A percentile compares a stretch with the other conserved stretches of the same genome.
These are phyloP conservation scores for Exocentrus adspersus DNA, from an alignment of 2,888 invertebrate genomes.

Conservation along the genomic window DNA sequence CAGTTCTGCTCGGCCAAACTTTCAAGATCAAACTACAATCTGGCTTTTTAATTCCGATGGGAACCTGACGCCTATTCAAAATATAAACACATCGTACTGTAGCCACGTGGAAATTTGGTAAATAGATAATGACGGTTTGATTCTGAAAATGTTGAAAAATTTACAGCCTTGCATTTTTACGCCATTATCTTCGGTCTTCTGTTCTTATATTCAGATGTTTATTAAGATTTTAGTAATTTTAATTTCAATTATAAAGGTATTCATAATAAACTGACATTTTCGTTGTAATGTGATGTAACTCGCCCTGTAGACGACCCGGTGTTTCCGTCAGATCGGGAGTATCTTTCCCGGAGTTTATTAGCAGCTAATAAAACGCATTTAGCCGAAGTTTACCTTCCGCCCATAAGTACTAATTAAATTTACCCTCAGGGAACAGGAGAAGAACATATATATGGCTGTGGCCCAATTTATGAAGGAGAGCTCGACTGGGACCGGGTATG, in stretches of 20 bases:
- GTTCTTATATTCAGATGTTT: too few relatives aligned
- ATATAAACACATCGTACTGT: conserved; percentile 53
- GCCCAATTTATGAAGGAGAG: conserved; percentile 40
- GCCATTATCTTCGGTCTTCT: too few relatives aligned
- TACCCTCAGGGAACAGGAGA: conserved; percentile 39
- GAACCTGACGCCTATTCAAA: conserved; percentile 55
- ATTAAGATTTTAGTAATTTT: too few relatives aligned
- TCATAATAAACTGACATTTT: too few relatives aligned
- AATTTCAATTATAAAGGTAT: too few relatives aligned
- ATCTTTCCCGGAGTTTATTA: conserved; percentile 18
- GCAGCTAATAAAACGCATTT: conserved; percentile 16
- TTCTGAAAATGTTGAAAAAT: too few relatives aligned
- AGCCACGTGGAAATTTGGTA: conserved; percentile 59
- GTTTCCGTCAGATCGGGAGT: conserved; percentile 5
- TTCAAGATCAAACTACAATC: conserved; percentile 53
- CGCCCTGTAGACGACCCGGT: neutral
- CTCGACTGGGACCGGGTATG: conserved; percentile 1
- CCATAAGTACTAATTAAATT: conserved; percentile 37
- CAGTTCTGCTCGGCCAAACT: conserved; percentile 33
- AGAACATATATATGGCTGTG: conserved; percentile 42
- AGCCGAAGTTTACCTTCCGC: conserved; percentile 24
- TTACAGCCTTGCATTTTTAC: too few relatives aligned
- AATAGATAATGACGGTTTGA: too few relatives aligned
- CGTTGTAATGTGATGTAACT: too few relatives aligned
- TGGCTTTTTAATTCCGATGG: conserved; percentile 52